These are phyloP conservation scores for Ladona fulva DNA, from an alignment of 1,140 invertebrate species.

Conservation along the genomic window DNA sequence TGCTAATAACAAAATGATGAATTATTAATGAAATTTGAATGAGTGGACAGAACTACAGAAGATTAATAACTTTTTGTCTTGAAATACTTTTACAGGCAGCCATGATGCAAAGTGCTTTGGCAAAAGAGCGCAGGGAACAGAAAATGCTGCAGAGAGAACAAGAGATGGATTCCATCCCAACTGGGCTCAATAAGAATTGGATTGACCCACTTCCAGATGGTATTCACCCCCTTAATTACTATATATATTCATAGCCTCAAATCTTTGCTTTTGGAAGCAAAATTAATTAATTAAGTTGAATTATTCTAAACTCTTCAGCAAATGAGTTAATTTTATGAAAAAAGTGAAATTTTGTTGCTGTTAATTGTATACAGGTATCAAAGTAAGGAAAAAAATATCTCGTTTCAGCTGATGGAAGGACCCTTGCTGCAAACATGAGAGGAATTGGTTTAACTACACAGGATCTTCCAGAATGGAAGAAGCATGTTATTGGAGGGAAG, in stretches of 20 bases:
- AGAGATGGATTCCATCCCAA: slow-evolving; percentile 77
- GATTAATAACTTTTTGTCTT: too few relatives aligned
- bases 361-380: too few relatives aligned
- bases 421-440: slow-evolving; percentile 65
- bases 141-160: slow-evolving; percentile 88
- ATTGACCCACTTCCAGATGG: slow-evolving; percentile 88
- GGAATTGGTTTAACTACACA: slow-evolving; percentile 72
- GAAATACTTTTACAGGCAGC: slow-evolving; percentile 59
- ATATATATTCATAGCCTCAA: slow-evolving; percentile 17
- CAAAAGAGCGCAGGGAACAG: slow-evolving; percentile 90
- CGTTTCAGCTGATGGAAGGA: slow-evolving; percentile 48
- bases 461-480: slow-evolving; percentile 98
- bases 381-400: background rate
- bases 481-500: slow-evolving; percentile 93
- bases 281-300: too few relatives aligned
- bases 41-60: too few relatives aligned
- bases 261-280: slow-evolving; percentile 20
- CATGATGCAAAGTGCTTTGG: slow-evolving; percentile 98
- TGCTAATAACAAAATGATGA: too few relatives aligned
- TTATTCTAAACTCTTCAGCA: too few relatives aligned
- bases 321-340: too few relatives aligned
- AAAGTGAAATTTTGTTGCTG: too few relatives aligned
- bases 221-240: slow-evolving; percentile 26
- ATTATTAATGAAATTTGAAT: too few relatives aligned
- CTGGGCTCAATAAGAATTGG: slow-evolving; percentile 84